Evolutionary conservation across 2,113 vertebrate genomes (phyloP).

Genomic region (Ginglymostoma cirratum): DNA sequence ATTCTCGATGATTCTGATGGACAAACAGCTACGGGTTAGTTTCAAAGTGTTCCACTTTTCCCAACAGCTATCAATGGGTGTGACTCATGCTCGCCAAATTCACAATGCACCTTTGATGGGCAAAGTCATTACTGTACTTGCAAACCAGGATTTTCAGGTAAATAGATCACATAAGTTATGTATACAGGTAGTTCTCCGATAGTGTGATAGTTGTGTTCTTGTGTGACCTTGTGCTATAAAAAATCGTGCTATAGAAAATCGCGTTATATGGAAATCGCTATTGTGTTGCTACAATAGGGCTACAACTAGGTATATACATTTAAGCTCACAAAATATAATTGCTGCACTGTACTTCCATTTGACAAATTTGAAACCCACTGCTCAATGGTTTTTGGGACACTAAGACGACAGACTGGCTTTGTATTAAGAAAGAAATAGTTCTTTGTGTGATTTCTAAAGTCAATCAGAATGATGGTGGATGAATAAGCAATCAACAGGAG

Average conservation of each 20-base stretch:
- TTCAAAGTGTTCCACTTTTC: not conserved
- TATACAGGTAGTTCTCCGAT: no score
- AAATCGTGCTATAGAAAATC: no score
- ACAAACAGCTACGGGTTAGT: not conserved
- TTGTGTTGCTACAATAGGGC: not conserved
- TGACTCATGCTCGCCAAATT: not conserved
- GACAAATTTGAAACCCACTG: not conserved
- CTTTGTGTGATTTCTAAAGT: not conserved
- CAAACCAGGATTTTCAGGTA: slow-evolving; percentile 27
- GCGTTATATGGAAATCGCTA: no score
- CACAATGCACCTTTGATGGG: not conserved
- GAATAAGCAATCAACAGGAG: no score
- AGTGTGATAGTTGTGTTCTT: no score
- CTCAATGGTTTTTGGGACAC: not conserved
- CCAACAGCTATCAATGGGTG: not conserved
- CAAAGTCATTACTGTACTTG: not conserved
- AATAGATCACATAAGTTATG: not conserved
- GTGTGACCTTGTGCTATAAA: no score
- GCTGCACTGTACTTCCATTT: not conserved
- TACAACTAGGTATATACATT: not conserved
- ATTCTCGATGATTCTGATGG: not conserved
- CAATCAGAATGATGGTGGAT: not conserved
- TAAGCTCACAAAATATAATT: not conserved
- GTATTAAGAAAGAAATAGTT: not conserved
- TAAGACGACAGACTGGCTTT: not conserved